phyloP scores from a whole-genome alignment of 2,888 invertebrate genomes.

The Drosophila birchii region DNA sequence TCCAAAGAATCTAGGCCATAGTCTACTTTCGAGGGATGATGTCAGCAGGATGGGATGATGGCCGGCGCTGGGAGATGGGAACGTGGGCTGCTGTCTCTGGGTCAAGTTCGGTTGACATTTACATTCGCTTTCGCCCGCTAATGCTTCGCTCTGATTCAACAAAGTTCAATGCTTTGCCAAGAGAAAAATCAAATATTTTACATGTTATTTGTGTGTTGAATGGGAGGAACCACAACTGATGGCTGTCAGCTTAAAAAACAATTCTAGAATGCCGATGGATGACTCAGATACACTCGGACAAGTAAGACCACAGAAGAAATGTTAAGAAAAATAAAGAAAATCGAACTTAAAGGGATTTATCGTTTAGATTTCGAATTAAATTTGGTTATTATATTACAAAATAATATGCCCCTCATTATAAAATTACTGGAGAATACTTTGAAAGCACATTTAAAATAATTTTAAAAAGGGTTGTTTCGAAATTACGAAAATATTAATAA shows the following conservation, averaged over 20 bases:
- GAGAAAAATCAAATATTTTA: conserved; percentile 47
- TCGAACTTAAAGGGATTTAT: background rate
- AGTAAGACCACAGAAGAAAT: background rate
- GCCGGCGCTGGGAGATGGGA: conserved; percentile 16
- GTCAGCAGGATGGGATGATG: conserved; percentile 34
- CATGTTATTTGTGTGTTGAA: conserved; percentile 35
- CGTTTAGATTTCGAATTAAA: background rate
- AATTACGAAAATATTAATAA: background rate
- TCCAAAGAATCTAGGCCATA: conserved; percentile 41
- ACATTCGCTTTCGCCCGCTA: conserved; percentile 15
- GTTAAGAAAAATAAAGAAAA: background rate
- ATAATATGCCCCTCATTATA: background rate
- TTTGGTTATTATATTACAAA: background rate
- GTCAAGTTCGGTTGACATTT: conserved; percentile 74
- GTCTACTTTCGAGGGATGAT: conserved; percentile 52
- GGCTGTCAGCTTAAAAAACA: conserved; percentile 36
- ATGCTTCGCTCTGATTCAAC: conserved; percentile 56
- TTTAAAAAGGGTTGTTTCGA: too few relatives aligned
- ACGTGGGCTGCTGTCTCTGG: conserved; percentile 67
- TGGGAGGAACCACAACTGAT: conserved; percentile 18
- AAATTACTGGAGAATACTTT: background rate
- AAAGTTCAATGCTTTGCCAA: conserved; percentile 59
- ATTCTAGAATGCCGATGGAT: conserved; percentile 27
- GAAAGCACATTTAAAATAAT: background rate
- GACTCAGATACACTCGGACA: conserved; percentile 29